phyloP scores from a whole-genome alignment of 1,140 invertebrate species.

The Aphelinus atriplicis region DNA sequence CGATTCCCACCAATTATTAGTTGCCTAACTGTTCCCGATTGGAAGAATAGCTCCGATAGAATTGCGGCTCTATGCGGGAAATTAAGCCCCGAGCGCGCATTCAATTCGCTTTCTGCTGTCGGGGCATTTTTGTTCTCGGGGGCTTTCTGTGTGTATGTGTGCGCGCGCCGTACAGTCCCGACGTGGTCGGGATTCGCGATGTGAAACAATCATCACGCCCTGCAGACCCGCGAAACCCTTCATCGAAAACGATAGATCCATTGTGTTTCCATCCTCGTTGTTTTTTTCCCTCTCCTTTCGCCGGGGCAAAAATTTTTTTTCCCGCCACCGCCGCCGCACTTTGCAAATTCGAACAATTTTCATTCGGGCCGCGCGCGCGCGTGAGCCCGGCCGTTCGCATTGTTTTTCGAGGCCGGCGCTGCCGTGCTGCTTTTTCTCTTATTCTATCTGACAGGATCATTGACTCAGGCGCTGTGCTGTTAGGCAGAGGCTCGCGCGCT shows the following conservation, averaged over 20 bases:
- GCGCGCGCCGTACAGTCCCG: too few species aligned
- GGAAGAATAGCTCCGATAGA: constrained; percentile 58
- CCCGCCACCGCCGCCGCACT: neutral
- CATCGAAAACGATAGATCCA: neutral
- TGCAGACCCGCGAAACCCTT: constrained; percentile 2
- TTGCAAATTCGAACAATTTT: constrained; percentile 6
- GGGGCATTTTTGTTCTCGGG: constrained; percentile 39
- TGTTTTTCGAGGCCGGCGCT: too few species aligned
- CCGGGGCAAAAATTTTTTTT: constrained; percentile 2
- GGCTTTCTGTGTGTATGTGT: too few species aligned
- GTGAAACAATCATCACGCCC: constrained; percentile 34
- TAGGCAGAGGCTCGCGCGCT: too few species aligned
- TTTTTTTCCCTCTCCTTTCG: neutral
- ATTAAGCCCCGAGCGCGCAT: constrained; percentile 47
- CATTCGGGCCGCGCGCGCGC: neutral
- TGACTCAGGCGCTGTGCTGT: too few species aligned
- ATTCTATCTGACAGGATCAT: too few species aligned
- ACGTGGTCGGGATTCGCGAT: constrained; percentile 23
- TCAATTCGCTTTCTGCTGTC: constrained; percentile 45
- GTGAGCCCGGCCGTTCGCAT: too few species aligned
- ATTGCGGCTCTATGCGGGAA: constrained; percentile 53
- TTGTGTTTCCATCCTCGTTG: constrained; percentile 21
- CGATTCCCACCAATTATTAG: constrained; percentile 58
- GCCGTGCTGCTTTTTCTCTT: too few species aligned
- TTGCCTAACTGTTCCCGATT: constrained; percentile 55